Base-by-base conservation (phyloP, 2,797 vertebrate genomes). In the Hippocampus kuda region DNA sequence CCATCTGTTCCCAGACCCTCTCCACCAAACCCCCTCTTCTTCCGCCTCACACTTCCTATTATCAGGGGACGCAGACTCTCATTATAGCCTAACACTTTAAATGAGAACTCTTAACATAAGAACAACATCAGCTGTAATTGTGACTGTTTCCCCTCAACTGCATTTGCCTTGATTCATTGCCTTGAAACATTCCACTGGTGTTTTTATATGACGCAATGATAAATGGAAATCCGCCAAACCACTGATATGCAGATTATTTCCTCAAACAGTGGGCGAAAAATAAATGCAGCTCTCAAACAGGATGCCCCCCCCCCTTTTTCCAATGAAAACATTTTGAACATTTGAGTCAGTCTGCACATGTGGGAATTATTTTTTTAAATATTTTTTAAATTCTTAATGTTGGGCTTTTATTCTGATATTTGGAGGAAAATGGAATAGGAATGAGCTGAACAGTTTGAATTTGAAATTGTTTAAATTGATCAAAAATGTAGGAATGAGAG, bases 1-100 rank as follows among this genome's bases (percentile, higher is more conserved):
- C 73, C 82, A 84, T 83, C 82, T 85, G 82, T 77, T 84, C 74
- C 41, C 68, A 71, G 68, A 74, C 72, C 72, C 66, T 70, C 53
- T 65, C 38, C 38, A 67, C 53, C 24, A 70, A 80, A 68, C 74
- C 20, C 27, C 71, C 6, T 68, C 76, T 71, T 78, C 65, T 54
- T 70, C 72, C 68, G 62, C 70, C 70, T 74, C 73, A 80, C 68
- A 73, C 78, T 79, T 78, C 53, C 76, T 77, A 66, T 77, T 78
- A 75, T 78, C 71, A 71, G 62, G 78, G 73, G 79, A 75, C 72
- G 27, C 63, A 65, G 73, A 54, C 68, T 77, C 70, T 73, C 64
- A 68, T 74, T 73, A 70, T 72, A 69, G 67, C 49, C 42, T 66
- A 72, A 77, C 66, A 70, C 61, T 71, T 80, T 78, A 72, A 75